phyloP scores from a whole-genome alignment of 2,113 vertebrate genomes.

The Ciconia stormi region DNA sequence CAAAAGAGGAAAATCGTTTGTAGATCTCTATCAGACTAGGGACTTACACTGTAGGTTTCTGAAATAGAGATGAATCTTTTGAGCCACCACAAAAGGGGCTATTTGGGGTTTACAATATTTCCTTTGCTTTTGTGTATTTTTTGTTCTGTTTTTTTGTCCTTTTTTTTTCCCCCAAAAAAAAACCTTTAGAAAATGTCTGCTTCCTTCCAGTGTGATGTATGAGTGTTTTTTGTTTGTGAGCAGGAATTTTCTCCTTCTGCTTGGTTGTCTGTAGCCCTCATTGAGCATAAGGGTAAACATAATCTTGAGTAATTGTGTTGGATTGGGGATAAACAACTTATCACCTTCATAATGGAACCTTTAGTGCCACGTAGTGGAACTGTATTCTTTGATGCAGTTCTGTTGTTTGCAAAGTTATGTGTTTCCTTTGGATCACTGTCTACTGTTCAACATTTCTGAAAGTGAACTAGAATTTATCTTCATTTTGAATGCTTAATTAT shows the following conservation, averaged over 20 bases:
- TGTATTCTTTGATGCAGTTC: neutral
- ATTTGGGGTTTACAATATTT: neutral
- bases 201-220: neutral
- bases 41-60: neutral
- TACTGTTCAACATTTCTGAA: neutral
- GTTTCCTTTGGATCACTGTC: neutral
- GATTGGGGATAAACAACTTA: neutral
- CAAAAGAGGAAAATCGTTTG: neutral
- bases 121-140: neutral
- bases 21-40: neutral
- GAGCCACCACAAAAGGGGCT: neutral
- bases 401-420: neutral
- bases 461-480: neutral
- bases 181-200: neutral
- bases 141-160: neutral
- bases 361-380: neutral
- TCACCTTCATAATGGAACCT: neutral
- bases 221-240: neutral
- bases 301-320: neutral
- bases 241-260: neutral
- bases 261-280: neutral
- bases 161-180: rapidly evolving
- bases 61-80: neutral
- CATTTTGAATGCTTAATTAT: neutral
- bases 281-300: neutral